Evolutionary conservation across 1,140 invertebrate genomes (phyloP).

Genomic region (Eupeodes corollae): DNA sequence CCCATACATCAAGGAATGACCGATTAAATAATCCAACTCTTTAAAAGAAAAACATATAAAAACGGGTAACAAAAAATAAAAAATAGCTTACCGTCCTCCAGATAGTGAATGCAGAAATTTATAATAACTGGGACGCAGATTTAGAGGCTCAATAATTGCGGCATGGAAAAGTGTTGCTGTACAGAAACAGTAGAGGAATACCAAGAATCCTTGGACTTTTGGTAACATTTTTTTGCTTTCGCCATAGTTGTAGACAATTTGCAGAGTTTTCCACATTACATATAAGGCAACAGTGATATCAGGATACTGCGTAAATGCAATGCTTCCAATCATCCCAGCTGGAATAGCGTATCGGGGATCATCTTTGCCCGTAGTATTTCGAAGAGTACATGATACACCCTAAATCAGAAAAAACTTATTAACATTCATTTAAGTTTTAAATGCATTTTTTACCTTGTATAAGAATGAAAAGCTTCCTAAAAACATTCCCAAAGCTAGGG

Average conservation of each 20-base stretch:
- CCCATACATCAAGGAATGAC: slow-evolving; percentile 38
- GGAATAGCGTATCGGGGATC: slow-evolving; percentile 48
- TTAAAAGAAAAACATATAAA: background rate
- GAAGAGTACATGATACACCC: slow-evolving; percentile 47
- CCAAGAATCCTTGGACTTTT: slow-evolving; percentile 48
- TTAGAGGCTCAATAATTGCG: slow-evolving; percentile 66
- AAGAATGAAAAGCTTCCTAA: slow-evolving; percentile 51
- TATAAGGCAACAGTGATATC: slow-evolving; percentile 57
- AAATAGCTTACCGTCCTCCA: slow-evolving; percentile 48
- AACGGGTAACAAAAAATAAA: no score
- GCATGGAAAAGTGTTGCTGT: slow-evolving; percentile 71
- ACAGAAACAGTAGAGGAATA: slow-evolving; percentile 65
- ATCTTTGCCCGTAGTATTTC: slow-evolving; percentile 45
- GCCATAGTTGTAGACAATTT: slow-evolving; percentile 51
- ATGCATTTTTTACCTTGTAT: slow-evolving; percentile 43
- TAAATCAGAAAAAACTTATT: slow-evolving; percentile 20
- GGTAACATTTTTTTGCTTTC: slow-evolving; percentile 46
- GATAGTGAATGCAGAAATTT: slow-evolving; percentile 67
- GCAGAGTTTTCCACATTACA: slow-evolving; percentile 57
- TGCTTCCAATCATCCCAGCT: slow-evolving; percentile 50
- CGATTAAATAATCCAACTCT: slow-evolving; percentile 23
- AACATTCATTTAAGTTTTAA: background rate
- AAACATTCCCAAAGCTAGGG: slow-evolving; percentile 48
- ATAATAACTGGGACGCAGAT: slow-evolving; percentile 70
- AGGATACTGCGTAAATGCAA: slow-evolving; percentile 51